These are phyloP conservation scores for Misgurnus mizolepis DNA, from an alignment of 2,113 vertebrate genomes.

Conservation along the genomic window DNA sequence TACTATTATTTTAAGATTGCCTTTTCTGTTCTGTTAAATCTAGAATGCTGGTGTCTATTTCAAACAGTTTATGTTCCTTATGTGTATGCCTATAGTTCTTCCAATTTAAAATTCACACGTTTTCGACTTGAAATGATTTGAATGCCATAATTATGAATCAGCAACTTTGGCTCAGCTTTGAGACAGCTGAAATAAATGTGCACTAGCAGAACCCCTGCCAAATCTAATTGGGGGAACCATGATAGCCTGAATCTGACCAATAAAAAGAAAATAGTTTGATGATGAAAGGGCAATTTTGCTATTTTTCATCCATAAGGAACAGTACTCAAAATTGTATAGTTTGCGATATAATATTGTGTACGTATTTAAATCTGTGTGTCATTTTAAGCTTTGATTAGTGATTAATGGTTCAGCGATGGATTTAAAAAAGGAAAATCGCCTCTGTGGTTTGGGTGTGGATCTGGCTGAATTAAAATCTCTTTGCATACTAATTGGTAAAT, in stretches of 20 bases:
- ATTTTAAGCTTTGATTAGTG: slow-evolving; percentile 46
- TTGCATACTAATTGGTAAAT: slow-evolving; percentile 57
- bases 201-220: neutral
- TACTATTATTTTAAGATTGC: neutral
- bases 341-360: neutral
- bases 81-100: neutral
- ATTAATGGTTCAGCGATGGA: slow-evolving; percentile 43
- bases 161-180: too few relatives aligned
- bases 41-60: neutral
- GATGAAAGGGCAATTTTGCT: neutral
- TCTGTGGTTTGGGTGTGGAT: slow-evolving; percentile 41
- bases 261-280: slow-evolving; percentile 4
- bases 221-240: slow-evolving; percentile 24
- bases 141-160: too few relatives aligned
- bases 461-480: slow-evolving; percentile 46
- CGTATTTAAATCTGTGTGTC: neutral
- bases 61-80: neutral
- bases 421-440: slow-evolving; percentile 21
- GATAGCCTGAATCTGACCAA: slow-evolving; percentile 18
- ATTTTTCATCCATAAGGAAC: neutral
- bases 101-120: neutral
- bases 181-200: too few relatives aligned
- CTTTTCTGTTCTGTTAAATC: neutral
- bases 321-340: neutral
- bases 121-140: too few relatives aligned